Evolutionary conservation across 2,888 invertebrate species (phyloP).

Genomic region (Graphium colonna): DNA sequence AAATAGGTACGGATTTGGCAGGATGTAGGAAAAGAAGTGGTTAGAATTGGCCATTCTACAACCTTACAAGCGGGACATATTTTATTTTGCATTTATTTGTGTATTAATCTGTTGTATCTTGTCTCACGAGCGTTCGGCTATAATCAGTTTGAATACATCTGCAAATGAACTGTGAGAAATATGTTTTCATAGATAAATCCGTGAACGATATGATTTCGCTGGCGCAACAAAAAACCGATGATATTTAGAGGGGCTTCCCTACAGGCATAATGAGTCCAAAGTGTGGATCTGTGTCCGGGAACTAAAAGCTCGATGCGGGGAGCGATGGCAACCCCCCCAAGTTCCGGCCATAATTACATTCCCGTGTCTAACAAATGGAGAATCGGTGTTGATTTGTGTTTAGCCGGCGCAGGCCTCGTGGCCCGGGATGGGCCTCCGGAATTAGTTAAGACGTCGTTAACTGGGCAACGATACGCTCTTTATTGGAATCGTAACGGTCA

Average conservation of each 20-base stretch:
- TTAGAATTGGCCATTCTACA: too few species aligned
- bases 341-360: slow-evolving; percentile 81
- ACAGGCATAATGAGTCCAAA: slow-evolving; percentile 52
- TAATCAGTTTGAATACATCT: too few species aligned
- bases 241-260: slow-evolving; percentile 37
- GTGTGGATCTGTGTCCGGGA: slow-evolving; percentile 69
- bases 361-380: slow-evolving; percentile 82
- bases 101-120: too few species aligned
- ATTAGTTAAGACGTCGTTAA: slow-evolving; percentile 20
- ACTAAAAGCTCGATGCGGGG: slow-evolving; percentile 73
- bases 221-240: slow-evolving; percentile 37
- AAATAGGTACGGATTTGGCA: too few species aligned
- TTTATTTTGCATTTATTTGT: too few species aligned
- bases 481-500: slow-evolving; percentile 1
- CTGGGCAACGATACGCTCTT: slow-evolving; percentile 9
- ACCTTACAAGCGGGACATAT: too few species aligned
- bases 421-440: slow-evolving; percentile 19
- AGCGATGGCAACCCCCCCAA: slow-evolving; percentile 49
- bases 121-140: too few species aligned
- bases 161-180: too few species aligned
- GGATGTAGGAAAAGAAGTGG: too few species aligned
- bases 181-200: too few species aligned
- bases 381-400: slow-evolving; percentile 82
- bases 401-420: slow-evolving; percentile 47
- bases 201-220: too few species aligned